Conservation (phyloP, 2,888 invertebrate species). For the Orthonevra nobilis region DNA sequence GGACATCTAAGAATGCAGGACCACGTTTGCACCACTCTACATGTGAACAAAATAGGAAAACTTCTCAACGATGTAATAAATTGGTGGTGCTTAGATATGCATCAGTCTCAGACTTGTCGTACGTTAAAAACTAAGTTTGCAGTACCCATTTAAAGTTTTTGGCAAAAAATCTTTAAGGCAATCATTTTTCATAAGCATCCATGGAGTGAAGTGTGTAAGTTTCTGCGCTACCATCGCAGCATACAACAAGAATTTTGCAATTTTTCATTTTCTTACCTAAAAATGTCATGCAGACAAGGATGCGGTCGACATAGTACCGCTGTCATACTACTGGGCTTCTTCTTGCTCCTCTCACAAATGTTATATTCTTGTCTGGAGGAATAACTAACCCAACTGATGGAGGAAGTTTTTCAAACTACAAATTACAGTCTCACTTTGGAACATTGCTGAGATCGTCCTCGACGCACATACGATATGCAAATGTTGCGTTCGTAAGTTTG, state of each 20-base stretch:
- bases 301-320: not conserved
- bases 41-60: too few relatives aligned
- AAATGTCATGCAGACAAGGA: conserved; percentile 33
- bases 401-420: conserved; percentile 47
- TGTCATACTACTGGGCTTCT: not conserved
- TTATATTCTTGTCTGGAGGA: conserved; percentile 7
- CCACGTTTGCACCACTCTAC: too few relatives aligned
- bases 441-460: conserved; percentile 13
- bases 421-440: conserved; percentile 31
- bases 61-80: conserved; percentile 46
- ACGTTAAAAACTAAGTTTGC: conserved; percentile 32
- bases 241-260: conserved; percentile 34
- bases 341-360: not conserved
- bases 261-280: conserved; percentile 60
- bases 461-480: conserved; percentile 33
- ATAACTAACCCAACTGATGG: conserved; percentile 1
- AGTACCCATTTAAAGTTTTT: conserved; percentile 43
- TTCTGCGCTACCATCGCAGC: too few relatives aligned
- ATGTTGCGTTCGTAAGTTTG: conserved; percentile 9
- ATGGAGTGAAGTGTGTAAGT: conserved; percentile 18
- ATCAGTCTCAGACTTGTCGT: conserved; percentile 23
- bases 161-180: conserved; percentile 41
- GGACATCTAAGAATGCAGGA: too few relatives aligned
- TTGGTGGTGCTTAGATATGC: conserved; percentile 42
- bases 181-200: conserved; percentile 59